A percentile compares a stretch with the other conserved stretches of the same genome.
Evolutionary conservation across 2,888 invertebrate genomes (phyloP).

Genomic region (Synergus japonicus): DNA sequence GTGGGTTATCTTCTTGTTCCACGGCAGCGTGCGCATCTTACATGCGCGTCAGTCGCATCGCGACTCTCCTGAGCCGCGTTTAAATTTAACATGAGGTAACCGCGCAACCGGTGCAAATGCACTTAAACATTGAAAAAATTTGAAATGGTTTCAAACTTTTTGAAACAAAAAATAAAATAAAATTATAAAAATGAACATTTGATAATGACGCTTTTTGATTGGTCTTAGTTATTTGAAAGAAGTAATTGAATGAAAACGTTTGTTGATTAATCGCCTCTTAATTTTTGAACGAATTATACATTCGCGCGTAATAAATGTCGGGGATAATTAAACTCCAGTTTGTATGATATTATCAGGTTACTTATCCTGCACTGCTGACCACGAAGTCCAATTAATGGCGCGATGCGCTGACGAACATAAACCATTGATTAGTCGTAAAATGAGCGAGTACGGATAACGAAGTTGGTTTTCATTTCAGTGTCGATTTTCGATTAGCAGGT

Average conservation of each 20-base stretch:
- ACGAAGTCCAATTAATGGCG: not conserved
- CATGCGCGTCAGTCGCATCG: slow-evolving; percentile 63
- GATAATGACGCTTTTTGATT: slow-evolving; percentile 32
- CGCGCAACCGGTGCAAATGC: slow-evolving; percentile 42
- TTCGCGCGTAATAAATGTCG: not conserved
- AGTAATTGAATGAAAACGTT: no score
- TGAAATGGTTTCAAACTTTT: not conserved
- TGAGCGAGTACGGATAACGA: not conserved
- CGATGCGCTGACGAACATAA: slow-evolving; percentile 9
- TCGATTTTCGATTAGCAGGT: not conserved
- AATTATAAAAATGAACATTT: not conserved
- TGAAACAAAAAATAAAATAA: not conserved
- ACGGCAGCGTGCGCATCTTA: slow-evolving; percentile 64
- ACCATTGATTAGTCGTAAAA: slow-evolving; percentile 13
- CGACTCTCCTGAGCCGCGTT: slow-evolving; percentile 58
- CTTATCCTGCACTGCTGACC: not conserved
- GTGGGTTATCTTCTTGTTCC: slow-evolving; percentile 68
- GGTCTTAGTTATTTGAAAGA: not conserved
- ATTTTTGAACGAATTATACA: not conserved
- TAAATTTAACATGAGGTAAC: slow-evolving; percentile 63
- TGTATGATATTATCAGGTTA: not conserved
- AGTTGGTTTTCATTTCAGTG: not conserved
- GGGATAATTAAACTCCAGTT: not conserved
- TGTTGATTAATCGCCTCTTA: not conserved
- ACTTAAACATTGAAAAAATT: not conserved